A percentile compares a stretch with the other conserved stretches of the same genome.
These are phyloP conservation scores for Euphydryas editha DNA, from an alignment of 2,888 invertebrate species.

Conservation along the genomic window DNA sequence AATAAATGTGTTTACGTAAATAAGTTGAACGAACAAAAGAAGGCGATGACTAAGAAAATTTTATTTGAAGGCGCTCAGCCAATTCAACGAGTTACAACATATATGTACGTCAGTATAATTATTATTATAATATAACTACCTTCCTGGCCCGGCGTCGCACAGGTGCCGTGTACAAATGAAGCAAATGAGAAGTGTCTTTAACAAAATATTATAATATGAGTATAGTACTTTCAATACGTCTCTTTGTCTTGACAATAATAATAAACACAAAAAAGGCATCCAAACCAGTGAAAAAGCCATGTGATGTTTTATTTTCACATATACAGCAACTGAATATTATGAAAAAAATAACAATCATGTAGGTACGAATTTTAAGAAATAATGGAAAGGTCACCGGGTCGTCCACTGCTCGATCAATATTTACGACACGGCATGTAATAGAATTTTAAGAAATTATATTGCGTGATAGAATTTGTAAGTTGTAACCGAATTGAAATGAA, in stretches of 20 bases:
- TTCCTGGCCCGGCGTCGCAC: too few species aligned
- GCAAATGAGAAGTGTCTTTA: too few species aligned
- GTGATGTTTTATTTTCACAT: too few species aligned
- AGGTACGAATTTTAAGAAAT: not conserved
- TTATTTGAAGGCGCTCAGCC: conserved; percentile 50
- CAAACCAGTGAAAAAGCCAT: too few species aligned
- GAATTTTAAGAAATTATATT: conserved; percentile 16
- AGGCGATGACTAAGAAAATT: conserved; percentile 56
- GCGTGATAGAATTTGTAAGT: conserved; percentile 3
- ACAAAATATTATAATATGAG: too few species aligned
- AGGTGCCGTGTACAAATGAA: too few species aligned
- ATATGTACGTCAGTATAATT: conserved; percentile 15
- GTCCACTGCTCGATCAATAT: conserved; percentile 17
- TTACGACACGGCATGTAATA: conserved; percentile 15
- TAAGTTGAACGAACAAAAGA: conserved; percentile 56
- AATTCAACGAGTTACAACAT: conserved; percentile 41
- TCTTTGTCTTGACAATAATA: too few species aligned
- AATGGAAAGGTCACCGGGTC: conserved; percentile 14
- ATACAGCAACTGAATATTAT: not conserved
- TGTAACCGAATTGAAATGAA: too few species aligned
- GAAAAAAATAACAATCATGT: too few species aligned
- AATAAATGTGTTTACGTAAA: conserved; percentile 12
- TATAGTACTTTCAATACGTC: too few species aligned
- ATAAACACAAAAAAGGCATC: not conserved
- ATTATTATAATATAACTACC: not conserved